Evolutionary conservation across 1,140 invertebrate genomes (phyloP).

Genomic region (Tribolium madens): DNA sequence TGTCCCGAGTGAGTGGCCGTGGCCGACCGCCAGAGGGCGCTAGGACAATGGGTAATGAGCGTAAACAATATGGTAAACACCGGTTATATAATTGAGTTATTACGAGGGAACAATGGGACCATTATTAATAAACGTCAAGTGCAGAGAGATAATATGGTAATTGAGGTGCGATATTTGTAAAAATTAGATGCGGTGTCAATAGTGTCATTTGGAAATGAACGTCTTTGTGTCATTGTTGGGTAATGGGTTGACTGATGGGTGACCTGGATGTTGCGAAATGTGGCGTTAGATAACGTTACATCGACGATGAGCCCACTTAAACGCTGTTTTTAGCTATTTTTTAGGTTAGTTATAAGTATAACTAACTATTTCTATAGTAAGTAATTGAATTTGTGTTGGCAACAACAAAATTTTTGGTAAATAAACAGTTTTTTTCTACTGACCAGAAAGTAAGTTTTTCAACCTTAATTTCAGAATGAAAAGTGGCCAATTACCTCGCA

Average conservation of each 20-base stretch:
- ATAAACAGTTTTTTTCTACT: too few relatives aligned
- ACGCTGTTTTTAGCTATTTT: too few relatives aligned
- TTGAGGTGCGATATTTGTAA: conserved; percentile 2
- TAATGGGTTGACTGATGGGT: neutral
- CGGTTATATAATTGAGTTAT: conserved; percentile 45
- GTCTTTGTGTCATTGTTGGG: conserved; percentile 12
- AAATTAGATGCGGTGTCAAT: conserved; percentile 4
- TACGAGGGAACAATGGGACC: conserved; percentile 35
- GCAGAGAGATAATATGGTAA: conserved; percentile 10
- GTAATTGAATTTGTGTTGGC: too few relatives aligned
- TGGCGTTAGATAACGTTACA: conserved; percentile 3
- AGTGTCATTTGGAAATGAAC: conserved; percentile 5
- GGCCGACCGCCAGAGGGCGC: neutral
- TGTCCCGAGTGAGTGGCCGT: neutral
- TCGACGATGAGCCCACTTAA: too few relatives aligned
- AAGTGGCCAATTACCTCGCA: too few relatives aligned
- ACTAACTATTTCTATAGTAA: too few relatives aligned
- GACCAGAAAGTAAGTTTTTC: too few relatives aligned
- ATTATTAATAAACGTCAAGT: conserved; percentile 42
- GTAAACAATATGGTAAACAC: conserved; percentile 32
- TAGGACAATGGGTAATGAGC: neutral
- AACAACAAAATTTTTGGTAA: too few relatives aligned
- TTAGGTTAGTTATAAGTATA: too few relatives aligned
- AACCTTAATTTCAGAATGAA: too few relatives aligned
- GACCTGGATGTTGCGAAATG: conserved; percentile 23